These are phyloP conservation scores for Acrocephalus scirpaceus DNA, from an alignment of 2,797 vertebrate genomes.

Conservation along the genomic window DNA sequence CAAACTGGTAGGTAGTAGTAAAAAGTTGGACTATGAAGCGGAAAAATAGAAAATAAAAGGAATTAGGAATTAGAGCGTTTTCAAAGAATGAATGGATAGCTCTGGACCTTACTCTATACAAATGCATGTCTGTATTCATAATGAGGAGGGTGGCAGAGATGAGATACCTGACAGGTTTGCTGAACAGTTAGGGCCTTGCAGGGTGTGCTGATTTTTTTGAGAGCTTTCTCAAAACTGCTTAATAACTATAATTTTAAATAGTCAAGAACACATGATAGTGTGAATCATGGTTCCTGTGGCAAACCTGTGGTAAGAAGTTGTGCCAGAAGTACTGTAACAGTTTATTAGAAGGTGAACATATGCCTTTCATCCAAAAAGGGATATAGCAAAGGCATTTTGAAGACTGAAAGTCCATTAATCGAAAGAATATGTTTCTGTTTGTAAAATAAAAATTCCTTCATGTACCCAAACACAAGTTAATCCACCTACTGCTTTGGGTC, in stretches of 20 bases:
- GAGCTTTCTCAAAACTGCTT: constrained; percentile 38
- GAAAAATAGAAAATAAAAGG: background rate
- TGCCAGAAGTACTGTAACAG: constrained; percentile 20
- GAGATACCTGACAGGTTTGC: background rate
- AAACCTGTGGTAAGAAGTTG: constrained; percentile 46
- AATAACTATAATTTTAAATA: constrained; percentile 51
- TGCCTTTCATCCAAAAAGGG: constrained; percentile 26
- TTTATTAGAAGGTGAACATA: constrained; percentile 48
- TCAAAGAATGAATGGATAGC: background rate
- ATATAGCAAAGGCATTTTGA: constrained; percentile 18
- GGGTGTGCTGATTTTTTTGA: background rate
- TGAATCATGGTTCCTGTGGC: constrained; percentile 67
- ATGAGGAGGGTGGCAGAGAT: background rate
- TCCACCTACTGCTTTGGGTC: background rate
- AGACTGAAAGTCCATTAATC: constrained; percentile 12
- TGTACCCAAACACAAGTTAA: background rate
- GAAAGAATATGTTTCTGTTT: constrained; percentile 8
- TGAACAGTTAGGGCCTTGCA: background rate
- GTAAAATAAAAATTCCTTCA: constrained; percentile 27
- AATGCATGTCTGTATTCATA: background rate
- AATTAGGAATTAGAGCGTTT: background rate
- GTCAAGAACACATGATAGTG: constrained; percentile 11
- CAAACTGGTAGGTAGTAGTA: background rate
- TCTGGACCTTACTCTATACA: background rate
- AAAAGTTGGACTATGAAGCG: background rate